These are phyloP conservation scores for Drymodes brunneopygia DNA, from an alignment of 2,113 vertebrate species.

Conservation along the genomic window DNA sequence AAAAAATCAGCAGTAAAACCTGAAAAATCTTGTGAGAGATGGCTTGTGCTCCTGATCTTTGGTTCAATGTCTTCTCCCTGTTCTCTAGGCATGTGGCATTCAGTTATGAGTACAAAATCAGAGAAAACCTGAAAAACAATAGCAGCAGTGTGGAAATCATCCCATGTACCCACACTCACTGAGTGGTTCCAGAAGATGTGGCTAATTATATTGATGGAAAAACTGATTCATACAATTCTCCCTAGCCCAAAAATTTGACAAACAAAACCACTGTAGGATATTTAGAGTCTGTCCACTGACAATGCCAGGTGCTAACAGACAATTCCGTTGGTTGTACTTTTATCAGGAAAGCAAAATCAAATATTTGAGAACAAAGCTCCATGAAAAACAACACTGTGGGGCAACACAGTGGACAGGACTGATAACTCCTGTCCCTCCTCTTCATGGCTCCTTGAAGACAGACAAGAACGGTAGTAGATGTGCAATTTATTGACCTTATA, in stretches of 20 bases:
- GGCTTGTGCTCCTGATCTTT: background rate
- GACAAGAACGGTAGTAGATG: background rate
- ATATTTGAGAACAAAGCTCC: background rate
- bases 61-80: background rate
- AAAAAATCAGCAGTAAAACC: background rate
- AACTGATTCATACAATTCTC: background rate
- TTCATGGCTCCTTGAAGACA: background rate
- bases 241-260: background rate
- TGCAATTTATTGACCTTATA: background rate
- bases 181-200: constrained; percentile 6
- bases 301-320: background rate
- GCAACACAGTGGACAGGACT: background rate
- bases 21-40: background rate
- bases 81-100: background rate
- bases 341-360: background rate
- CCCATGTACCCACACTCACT: background rate
- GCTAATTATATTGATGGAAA: constrained; percentile 11
- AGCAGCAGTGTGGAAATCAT: background rate
- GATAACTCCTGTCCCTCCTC: background rate
- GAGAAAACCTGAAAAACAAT: constrained; percentile 23
- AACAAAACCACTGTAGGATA: background rate
- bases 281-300: background rate
- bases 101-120: background rate
- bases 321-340: background rate
- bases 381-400: background rate